Evolutionary conservation across 2,888 invertebrate species (phyloP).

Genomic region (Sphinx pinastri): DNA sequence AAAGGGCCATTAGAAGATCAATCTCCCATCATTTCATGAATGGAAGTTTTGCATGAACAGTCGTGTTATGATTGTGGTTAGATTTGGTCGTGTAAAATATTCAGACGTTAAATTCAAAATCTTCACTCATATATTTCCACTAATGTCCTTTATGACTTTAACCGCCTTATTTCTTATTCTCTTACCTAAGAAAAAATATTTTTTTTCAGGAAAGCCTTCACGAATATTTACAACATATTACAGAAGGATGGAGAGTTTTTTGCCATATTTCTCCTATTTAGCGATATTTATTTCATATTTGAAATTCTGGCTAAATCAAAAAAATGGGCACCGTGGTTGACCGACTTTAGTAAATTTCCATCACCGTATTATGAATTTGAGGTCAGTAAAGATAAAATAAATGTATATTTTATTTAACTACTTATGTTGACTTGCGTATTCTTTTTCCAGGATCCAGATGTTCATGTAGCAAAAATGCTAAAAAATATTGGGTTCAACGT

Average conservation of each 20-base stretch:
- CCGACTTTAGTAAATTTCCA: slow-evolving; percentile 15
- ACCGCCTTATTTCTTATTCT: no score
- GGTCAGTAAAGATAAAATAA: slow-evolving; percentile 1
- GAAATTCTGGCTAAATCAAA: not conserved
- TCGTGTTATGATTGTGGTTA: no score
- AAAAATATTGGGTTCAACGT: slow-evolving; percentile 25
- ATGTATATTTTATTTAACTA: no score
- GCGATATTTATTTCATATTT: slow-evolving; percentile 12
- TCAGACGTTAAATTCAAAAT: no score
- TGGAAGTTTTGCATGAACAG: no score
- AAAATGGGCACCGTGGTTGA: slow-evolving; percentile 27
- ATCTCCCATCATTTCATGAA: no score
- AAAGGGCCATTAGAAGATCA: no score
- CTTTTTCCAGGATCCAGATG: slow-evolving; percentile 26
- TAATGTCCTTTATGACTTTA: no score
- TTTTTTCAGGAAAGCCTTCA: slow-evolving; percentile 27
- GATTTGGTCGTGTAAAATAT: no score
- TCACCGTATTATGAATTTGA: slow-evolving; percentile 27
- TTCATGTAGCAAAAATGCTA: slow-evolving; percentile 19
- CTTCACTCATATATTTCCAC: no score
- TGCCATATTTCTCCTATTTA: slow-evolving; percentile 3
- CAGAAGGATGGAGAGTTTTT: slow-evolving; percentile 26
- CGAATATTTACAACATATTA: slow-evolving; percentile 26
- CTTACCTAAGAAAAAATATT: not conserved
- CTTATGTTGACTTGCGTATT: no score